Percentiles rank a stretch among this genome's conserved stretches.
Conservation (phyloP, 2,113 vertebrate species). For the Equus quagga region DNA sequence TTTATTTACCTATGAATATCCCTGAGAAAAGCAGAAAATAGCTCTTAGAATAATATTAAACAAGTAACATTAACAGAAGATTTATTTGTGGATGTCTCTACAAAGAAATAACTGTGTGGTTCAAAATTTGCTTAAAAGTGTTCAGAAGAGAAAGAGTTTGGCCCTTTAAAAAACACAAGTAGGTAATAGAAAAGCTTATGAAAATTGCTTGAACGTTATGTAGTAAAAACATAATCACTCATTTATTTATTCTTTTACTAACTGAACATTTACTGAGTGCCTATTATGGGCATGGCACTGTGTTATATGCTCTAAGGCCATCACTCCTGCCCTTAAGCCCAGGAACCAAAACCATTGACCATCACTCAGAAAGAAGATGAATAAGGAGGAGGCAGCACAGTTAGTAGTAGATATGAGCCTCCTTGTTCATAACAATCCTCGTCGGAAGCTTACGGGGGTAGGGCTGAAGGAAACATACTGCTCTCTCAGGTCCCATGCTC, state of each 20-base stretch:
- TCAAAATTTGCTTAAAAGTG: background rate
- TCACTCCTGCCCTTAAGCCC: background rate
- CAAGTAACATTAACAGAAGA: background rate
- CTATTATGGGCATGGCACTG: no score
- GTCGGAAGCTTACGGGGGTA: background rate
- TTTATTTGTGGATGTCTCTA: background rate
- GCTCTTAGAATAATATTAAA: background rate
- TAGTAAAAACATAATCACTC: background rate
- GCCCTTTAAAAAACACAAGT: background rate
- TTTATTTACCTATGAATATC: background rate
- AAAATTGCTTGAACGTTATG: background rate
- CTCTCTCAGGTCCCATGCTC: background rate
- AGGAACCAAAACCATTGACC: background rate
- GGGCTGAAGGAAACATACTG: background rate
- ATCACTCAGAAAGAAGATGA: background rate
- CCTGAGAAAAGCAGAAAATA: background rate
- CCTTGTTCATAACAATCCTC: background rate
- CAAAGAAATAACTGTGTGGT: background rate
- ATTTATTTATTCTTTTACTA: background rate
- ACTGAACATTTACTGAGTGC: no score
- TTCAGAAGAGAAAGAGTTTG: background rate
- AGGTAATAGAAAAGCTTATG: background rate
- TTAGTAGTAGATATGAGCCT: background rate
- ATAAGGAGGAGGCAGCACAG: background rate
- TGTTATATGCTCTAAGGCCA: background rate